These are phyloP conservation scores for Myripristis murdjan DNA, from an alignment of 2,797 vertebrate species.

Conservation along the genomic window DNA sequence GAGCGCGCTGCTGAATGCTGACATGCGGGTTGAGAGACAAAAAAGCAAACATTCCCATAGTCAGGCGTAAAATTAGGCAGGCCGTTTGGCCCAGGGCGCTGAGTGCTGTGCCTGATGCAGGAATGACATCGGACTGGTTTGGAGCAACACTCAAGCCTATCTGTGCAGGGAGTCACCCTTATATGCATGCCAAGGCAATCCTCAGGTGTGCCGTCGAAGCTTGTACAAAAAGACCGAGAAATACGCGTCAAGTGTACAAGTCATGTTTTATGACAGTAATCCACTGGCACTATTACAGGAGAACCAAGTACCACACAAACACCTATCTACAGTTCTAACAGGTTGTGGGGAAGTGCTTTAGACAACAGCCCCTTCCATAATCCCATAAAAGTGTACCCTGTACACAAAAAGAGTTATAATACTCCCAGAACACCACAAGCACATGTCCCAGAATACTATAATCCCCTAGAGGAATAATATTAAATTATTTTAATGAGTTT, in stretches of 20 bases:
- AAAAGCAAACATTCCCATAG: constrained; percentile 56
- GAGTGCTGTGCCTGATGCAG: constrained; percentile 79
- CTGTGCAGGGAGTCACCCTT: constrained; percentile 68
- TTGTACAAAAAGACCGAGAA: constrained; percentile 42
- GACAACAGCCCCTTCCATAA: not conserved
- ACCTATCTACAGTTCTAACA: not conserved
- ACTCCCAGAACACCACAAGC: too few relatives aligned
- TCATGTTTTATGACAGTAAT: constrained; percentile 13
- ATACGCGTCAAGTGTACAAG: not conserved
- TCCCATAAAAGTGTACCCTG: too few relatives aligned
- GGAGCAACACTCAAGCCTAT: constrained; percentile 59
- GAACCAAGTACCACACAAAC: not conserved
- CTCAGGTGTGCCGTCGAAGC: constrained; percentile 56
- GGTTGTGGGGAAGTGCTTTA: too few relatives aligned
- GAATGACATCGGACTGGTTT: constrained; percentile 89
- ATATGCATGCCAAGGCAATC: constrained; percentile 60
- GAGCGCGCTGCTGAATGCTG: constrained; percentile 8
- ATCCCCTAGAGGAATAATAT: too few relatives aligned
- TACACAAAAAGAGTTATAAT: too few relatives aligned
- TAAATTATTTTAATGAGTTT: too few relatives aligned
- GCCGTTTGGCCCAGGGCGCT: constrained; percentile 84
- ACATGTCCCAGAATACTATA: too few relatives aligned
- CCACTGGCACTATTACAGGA: not conserved
- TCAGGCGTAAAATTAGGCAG: constrained; percentile 57
- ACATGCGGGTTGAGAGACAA: constrained; percentile 16